Evolutionary conservation across 2,888 invertebrate genomes (phyloP), one percentile per base, ranked within the genome.

Genomic region (Erebia palarica): DNA sequence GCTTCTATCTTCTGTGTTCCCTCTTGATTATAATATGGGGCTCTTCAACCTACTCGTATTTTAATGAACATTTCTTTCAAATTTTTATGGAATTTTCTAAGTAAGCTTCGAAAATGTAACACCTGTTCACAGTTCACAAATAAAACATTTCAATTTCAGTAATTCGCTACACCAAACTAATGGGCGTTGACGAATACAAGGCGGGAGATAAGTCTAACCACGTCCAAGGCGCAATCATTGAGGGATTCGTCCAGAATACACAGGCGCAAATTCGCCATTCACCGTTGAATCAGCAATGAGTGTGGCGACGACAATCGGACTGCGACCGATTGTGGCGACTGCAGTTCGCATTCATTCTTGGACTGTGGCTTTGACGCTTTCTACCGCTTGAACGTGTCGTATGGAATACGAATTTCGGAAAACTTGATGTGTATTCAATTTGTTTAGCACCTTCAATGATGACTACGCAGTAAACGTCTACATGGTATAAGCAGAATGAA

Each of bases 281-380:
- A 80, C 80, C 81, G 83, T 83, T 86, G 88, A 85, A 85, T 85
- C 81, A 80, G 81, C 86, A 91, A 91, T 91, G 88, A 86, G 87
- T 86, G 89, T 89, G 89, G 85, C 86, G 84, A 85, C 88, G 86
- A 86, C 89, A 89, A 91, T 91, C 90, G 89, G 88, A 84, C 84
- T 80, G 82, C 82, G 86, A 85, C 86, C 87, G 90, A 89, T 90
- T 86, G 86, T 80, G 91, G 88, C 87, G 85, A 86, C 86, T 85
- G 85, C 90, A 88, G 90, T 87, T 85, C 85, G 82, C 83, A 87
- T 88, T 88, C 88, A 91, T 88, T 88, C 88, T 91, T 85, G 86
- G 86, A 82, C 85, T 83, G 84, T 84, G 84, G 85, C 81, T 77
- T 79, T 81, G 82, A 81, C 81, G 84, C 73, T 75, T 75, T 69